Evolutionary conservation across 2,113 vertebrate genomes (phyloP).

Genomic region (Siniperca chuatsi): DNA sequence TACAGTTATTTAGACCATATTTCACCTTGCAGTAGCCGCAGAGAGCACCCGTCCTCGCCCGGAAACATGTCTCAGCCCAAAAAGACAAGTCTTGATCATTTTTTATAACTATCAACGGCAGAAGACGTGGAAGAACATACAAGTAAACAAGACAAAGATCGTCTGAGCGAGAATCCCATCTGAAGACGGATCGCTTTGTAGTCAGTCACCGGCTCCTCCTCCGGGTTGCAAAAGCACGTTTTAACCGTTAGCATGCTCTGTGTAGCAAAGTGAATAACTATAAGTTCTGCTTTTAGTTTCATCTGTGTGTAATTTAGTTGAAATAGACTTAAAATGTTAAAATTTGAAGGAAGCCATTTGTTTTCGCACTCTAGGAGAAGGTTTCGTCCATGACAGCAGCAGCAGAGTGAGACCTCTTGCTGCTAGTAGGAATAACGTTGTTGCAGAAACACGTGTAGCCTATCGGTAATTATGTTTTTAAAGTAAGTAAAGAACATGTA

Average conservation of each 20-base stretch:
- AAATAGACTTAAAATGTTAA: neutral
- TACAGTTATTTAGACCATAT: too few relatives aligned
- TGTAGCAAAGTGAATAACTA: too few relatives aligned
- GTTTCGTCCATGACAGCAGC: neutral
- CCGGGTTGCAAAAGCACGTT: too few relatives aligned
- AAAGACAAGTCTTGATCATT: conserved; percentile 23
- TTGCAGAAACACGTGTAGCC: too few relatives aligned
- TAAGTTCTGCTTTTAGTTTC: too few relatives aligned
- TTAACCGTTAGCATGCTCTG: neutral
- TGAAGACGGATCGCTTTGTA: neutral
- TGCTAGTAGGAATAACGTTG: too few relatives aligned
- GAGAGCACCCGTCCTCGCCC: neutral
- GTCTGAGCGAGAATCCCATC: fast-evolving
- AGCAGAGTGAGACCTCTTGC: conserved; percentile 1
- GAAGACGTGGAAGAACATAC: fast-evolving
- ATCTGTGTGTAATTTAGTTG: too few relatives aligned
- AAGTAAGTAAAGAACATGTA: neutral
- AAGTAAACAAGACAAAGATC: neutral
- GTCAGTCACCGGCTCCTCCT: neutral
- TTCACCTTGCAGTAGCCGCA: conserved; percentile 39
- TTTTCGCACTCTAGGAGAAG: neutral
- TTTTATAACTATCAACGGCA: neutral
- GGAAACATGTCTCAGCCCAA: conserved; percentile 36
- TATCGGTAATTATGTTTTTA: too few relatives aligned
- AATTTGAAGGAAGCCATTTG: too few relatives aligned